A percentile compares a stretch with the other conserved stretches of the same genome.
These are phyloP conservation scores for Ispidina picta DNA, from an alignment of 2,797 vertebrate genomes.

Conservation along the genomic window DNA sequence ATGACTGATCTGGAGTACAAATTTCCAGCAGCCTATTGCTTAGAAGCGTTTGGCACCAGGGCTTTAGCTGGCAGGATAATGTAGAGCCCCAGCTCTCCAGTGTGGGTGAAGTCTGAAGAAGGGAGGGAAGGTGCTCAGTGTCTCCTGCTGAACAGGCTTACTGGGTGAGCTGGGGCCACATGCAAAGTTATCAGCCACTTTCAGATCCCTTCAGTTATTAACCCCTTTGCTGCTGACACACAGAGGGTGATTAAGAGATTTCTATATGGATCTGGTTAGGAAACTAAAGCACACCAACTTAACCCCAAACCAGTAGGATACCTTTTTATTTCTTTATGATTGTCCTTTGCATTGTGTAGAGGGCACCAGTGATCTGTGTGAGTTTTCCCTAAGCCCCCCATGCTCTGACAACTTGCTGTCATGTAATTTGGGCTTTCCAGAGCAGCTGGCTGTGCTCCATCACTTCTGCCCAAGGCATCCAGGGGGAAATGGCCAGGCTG, in stretches of 20 bases:
- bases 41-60: background rate
- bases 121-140: background rate
- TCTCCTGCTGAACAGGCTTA: background rate
- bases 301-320: background rate
- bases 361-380: too few species aligned
- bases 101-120: background rate
- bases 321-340: background rate
- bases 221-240: background rate
- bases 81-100: too few species aligned
- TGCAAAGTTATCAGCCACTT: background rate
- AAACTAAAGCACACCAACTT: background rate
- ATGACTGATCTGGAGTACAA: background rate
- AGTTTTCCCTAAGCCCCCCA: background rate
- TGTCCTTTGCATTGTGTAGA: background rate
- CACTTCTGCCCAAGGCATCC: rapidly evolving
- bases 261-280: background rate
- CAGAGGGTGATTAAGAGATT: background rate
- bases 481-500: background rate
- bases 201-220: background rate
- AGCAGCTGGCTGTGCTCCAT: background rate
- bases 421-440: rapidly evolving
- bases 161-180: too few species aligned
- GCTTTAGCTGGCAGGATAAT: background rate
- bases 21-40: background rate
- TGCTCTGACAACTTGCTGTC: background rate